These are phyloP conservation scores for Drosophila auraria DNA, from an alignment of 1,140 invertebrate genomes.

Conservation along the genomic window DNA sequence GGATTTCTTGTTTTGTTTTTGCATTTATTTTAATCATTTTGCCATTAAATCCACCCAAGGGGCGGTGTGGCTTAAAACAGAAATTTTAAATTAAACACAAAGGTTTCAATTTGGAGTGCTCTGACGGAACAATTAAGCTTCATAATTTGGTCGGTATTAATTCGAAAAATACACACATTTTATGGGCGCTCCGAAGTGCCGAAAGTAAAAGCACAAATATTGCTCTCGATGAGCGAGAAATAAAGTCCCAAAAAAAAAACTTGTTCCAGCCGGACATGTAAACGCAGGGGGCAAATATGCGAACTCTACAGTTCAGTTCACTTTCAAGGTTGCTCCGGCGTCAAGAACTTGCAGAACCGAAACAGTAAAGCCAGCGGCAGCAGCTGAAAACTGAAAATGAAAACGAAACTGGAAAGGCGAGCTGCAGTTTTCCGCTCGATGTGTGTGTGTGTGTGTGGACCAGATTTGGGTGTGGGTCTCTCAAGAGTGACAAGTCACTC, in stretches of 20 bases:
- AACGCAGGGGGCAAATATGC: constrained; percentile 56
- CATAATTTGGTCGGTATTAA: constrained; percentile 34
- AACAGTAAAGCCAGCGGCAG: constrained; percentile 41
- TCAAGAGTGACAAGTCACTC: constrained; percentile 63
- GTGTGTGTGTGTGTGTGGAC: constrained; percentile 2
- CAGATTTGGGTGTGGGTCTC: constrained; percentile 42
- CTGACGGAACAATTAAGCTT: constrained; percentile 13
- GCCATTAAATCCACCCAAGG: constrained; percentile 44
- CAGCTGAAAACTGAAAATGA: constrained; percentile 13
- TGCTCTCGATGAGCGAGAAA: constrained; percentile 28
- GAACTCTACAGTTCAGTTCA: constrained; percentile 58
- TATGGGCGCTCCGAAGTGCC: constrained; percentile 8
- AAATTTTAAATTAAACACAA: constrained; percentile 21
- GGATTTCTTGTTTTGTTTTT: constrained; percentile 36
- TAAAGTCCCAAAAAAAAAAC: constrained; percentile 26
- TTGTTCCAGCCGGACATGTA: constrained; percentile 53
- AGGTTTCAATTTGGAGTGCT: constrained; percentile 31
- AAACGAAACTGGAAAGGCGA: constrained; percentile 29
- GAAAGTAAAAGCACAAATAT: constrained; percentile 46
- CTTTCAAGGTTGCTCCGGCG: constrained; percentile 70
- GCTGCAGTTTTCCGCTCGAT: constrained; percentile 11
- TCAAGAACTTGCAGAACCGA: constrained; percentile 66
- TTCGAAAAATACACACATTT: constrained; percentile 21
- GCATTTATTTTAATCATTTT: constrained; percentile 49
- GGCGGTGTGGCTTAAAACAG: constrained; percentile 9